Evolutionary conservation across 2,888 invertebrate genomes (phyloP).

Genomic region (Andrena haemorrhoa): DNA sequence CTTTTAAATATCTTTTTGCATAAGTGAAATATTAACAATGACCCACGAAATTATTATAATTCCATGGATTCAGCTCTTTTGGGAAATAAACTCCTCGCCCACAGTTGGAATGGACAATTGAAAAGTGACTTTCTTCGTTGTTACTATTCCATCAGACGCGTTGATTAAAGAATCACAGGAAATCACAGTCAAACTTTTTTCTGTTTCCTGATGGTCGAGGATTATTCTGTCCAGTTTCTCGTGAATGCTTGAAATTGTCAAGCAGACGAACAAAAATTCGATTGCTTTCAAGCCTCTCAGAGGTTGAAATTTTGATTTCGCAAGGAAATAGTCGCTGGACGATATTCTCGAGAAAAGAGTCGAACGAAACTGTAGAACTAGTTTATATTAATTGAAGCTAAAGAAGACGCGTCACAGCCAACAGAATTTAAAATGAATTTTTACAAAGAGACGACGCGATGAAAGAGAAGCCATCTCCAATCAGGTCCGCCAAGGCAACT

Average conservation of each 20-base stretch:
- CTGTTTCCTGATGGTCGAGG: background rate
- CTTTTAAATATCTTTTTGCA: background rate
- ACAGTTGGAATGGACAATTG: background rate
- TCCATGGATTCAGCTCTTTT: background rate
- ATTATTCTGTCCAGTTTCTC: background rate
- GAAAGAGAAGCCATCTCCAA: constrained; percentile 39
- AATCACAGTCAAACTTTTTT: background rate
- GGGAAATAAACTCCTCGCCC: no score
- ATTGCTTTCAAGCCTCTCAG: constrained; percentile 3
- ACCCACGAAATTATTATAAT: background rate
- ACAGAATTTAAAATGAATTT: constrained; percentile 70
- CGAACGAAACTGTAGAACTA: background rate
- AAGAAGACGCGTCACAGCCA: constrained; percentile 67
- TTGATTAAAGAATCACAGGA: constrained; percentile 3
- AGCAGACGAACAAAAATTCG: background rate
- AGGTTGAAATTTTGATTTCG: background rate
- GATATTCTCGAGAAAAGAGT: background rate
- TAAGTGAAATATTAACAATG: constrained; percentile 1
- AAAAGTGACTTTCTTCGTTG: background rate
- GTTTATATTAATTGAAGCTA: constrained; percentile 19
- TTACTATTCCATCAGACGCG: constrained; percentile 9
- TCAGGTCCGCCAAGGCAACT: constrained; percentile 50
- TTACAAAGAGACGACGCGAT: constrained; percentile 40
- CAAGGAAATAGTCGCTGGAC: background rate
- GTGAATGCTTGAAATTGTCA: background rate